Conservation (phyloP, 2,113 vertebrate genomes). For the Atherinomorus stipes region DNA sequence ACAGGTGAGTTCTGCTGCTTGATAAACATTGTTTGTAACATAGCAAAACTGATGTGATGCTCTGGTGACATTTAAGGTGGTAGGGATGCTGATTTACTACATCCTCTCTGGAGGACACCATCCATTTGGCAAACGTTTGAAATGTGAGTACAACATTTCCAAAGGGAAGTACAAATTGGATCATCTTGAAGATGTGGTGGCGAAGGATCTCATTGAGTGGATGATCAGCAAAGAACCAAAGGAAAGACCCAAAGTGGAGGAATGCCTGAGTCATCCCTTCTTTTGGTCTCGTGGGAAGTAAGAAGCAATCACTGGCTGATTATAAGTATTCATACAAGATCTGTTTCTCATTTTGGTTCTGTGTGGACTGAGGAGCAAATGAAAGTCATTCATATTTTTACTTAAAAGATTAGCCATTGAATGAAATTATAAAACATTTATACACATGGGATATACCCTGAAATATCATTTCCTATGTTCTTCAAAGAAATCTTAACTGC, state of each 20-base stretch:
- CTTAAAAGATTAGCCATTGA: no score
- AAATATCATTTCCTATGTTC: no score
- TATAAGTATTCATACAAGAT: no score
- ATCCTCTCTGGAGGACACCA: constrained; percentile 76
- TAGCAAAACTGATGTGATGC: background rate
- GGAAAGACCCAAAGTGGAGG: constrained; percentile 61
- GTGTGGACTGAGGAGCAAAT: no score
- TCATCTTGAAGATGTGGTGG: constrained; percentile 64
- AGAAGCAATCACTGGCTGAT: background rate
- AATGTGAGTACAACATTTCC: constrained; percentile 54
- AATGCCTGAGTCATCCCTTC: constrained; percentile 73
- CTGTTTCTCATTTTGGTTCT: no score
- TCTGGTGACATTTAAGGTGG: constrained; percentile 55
- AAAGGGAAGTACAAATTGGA: constrained; percentile 61
- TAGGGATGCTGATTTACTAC: constrained; percentile 78
- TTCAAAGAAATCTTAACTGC: no score
- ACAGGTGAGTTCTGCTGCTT: constrained; percentile 56
- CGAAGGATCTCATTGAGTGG: constrained; percentile 68
- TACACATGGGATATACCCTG: no score
- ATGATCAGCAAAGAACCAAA: constrained; percentile 69
- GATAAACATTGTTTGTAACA: fast-evolving
- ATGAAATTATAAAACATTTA: no score
- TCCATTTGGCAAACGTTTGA: constrained; percentile 53
- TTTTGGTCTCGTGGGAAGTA: constrained; percentile 64
- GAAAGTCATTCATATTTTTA: no score